Conservation (phyloP, 2,888 invertebrate genomes). For the Pollenia labialis region DNA sequence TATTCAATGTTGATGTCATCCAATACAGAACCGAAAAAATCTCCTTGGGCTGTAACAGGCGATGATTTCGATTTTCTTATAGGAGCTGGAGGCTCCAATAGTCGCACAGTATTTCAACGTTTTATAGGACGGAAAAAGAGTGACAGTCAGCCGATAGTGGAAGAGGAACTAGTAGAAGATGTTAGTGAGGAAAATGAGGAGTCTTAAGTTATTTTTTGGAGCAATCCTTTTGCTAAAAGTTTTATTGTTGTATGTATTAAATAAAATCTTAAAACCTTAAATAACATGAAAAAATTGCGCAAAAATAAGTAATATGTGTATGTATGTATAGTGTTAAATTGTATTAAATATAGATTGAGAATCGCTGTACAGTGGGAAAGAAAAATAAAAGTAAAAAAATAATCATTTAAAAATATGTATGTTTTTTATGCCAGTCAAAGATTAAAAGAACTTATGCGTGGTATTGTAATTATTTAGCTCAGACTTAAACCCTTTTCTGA, state of each 20-base stretch:
- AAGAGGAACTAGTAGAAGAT: constrained; percentile 74
- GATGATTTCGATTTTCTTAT: constrained; percentile 63
- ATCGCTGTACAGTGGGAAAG: constrained; percentile 1
- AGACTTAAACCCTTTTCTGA: too few relatives aligned
- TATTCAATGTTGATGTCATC: constrained; percentile 88
- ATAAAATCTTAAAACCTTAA: neutral
- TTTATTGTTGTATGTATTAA: neutral
- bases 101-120: constrained; percentile 80
- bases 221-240: neutral
- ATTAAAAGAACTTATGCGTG: too few relatives aligned
- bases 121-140: constrained; percentile 81
- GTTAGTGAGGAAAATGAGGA: constrained; percentile 62
- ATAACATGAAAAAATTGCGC: constrained; percentile 22
- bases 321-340: constrained; percentile 27
- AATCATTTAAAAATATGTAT: neutral
- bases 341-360: neutral
- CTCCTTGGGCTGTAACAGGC: constrained; percentile 85
- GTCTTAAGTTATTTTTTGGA: constrained; percentile 37
- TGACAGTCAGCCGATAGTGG: constrained; percentile 82
- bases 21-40: constrained; percentile 86
- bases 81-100: constrained; percentile 71
- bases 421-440: neutral
- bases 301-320: constrained; percentile 16
- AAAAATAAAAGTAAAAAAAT: constrained; percentile 30
- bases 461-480: too few relatives aligned